A percentile compares a stretch with the other conserved stretches of the same genome.
Conservation (phyloP, 2,888 invertebrate species). For the Pharmacophagus antenor region DNA sequence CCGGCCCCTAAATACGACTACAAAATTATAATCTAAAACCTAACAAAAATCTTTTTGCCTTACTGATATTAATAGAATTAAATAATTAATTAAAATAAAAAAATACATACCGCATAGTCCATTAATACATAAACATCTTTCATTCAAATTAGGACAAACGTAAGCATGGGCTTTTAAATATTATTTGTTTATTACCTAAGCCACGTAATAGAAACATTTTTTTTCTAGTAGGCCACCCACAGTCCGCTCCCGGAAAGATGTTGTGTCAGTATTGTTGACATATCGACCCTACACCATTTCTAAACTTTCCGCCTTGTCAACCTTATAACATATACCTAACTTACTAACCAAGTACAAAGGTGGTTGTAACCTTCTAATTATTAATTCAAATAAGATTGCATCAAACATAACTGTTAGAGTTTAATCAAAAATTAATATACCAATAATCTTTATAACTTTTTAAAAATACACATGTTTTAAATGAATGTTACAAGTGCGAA, state of each 20-base stretch:
- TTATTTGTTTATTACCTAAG: constrained; percentile 15
- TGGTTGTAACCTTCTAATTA: constrained; percentile 20
- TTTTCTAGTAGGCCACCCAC: constrained; percentile 64
- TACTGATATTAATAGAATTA: too few species aligned
- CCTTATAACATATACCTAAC: constrained; percentile 45
- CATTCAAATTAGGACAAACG: neutral
- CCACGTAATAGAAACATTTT: constrained; percentile 29
- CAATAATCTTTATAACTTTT: neutral
- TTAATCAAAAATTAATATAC: neutral
- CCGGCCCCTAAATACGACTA: too few species aligned
- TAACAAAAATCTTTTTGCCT: too few species aligned
- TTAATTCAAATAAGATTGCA: constrained; percentile 9
- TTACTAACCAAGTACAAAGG: constrained; percentile 4
- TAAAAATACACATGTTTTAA: neutral
- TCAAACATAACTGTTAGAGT: neutral
- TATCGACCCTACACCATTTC: constrained; percentile 56
- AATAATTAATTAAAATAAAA: too few species aligned
- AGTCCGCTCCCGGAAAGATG: constrained; percentile 50
- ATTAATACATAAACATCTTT: neutral
- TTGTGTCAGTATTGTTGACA: constrained; percentile 66
- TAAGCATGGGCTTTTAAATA: neutral
- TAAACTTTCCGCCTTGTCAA: constrained; percentile 64
- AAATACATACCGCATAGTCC: too few species aligned
- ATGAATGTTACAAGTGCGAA: neutral
- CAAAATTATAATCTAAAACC: too few species aligned